phyloP scores from a whole-genome alignment of 2,888 invertebrate genomes.

The Tiliacea citrago region DNA sequence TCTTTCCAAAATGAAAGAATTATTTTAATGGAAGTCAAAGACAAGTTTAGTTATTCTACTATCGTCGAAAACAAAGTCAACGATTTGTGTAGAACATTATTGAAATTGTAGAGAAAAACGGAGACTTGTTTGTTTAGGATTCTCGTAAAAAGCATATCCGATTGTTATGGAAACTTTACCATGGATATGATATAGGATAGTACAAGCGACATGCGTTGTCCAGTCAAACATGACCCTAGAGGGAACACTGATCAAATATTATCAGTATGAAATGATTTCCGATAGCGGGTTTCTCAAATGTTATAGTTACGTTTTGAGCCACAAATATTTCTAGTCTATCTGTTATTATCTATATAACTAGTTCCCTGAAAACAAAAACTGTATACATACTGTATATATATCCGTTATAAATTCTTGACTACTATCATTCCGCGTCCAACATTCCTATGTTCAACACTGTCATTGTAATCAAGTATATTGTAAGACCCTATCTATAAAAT shows the following conservation, averaged over 20 bases:
- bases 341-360: constrained; percentile 13
- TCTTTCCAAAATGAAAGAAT: constrained; percentile 33
- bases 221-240: constrained; percentile 15
- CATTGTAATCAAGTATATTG: constrained; percentile 61
- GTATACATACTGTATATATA: background rate
- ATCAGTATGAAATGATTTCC: background rate
- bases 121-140: constrained; percentile 44
- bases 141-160: constrained; percentile 29
- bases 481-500: constrained; percentile 54
- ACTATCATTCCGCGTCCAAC: constrained; percentile 35
- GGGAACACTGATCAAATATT: constrained; percentile 28
- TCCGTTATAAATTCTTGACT: constrained; percentile 16
- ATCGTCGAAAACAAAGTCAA: constrained; percentile 2
- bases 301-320: background rate
- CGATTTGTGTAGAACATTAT: constrained; percentile 14
- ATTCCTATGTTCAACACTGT: constrained; percentile 42
- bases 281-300: constrained; percentile 19
- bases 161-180: constrained; percentile 30
- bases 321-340: constrained; percentile 19
- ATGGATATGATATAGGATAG: too few relatives aligned
- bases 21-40: constrained; percentile 18
- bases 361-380: background rate
- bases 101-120: constrained; percentile 13
- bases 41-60: constrained; percentile 21
- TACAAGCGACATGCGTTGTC: constrained; percentile 1